Evolutionary conservation across 1,140 invertebrate genomes (phyloP).

Genomic region (Drosophila trapezifrons): DNA sequence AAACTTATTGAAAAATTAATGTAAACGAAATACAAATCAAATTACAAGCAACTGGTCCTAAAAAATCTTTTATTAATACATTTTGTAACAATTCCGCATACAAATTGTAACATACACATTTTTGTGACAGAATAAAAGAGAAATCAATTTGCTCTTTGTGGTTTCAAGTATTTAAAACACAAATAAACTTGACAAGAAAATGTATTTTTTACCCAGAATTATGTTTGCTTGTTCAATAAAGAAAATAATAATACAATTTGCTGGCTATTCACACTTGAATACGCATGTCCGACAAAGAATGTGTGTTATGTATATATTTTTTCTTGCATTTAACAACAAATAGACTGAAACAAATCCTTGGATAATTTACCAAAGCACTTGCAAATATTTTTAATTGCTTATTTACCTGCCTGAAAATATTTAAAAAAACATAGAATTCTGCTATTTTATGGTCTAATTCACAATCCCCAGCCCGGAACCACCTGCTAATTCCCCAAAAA

Average conservation of each 20-base stretch:
- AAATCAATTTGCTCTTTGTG: not conserved
- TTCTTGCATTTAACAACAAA: no score
- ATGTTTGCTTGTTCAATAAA: not conserved
- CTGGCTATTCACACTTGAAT: not conserved
- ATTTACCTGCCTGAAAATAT: slow-evolving; percentile 2
- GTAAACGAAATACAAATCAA: no score
- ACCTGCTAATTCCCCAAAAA: not conserved
- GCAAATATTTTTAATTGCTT: slow-evolving; percentile 5
- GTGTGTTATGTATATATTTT: not conserved
- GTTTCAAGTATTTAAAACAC: not conserved
- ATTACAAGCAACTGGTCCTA: not conserved
- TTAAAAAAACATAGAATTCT: no score
- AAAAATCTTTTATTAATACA: not conserved
- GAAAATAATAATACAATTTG: not conserved
- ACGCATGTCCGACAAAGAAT: not conserved
- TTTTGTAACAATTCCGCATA: not conserved
- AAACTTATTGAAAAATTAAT: no score
- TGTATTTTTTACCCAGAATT: not conserved
- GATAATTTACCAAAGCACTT: not conserved
- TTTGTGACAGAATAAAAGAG: not conserved
- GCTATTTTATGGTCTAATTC: not conserved
- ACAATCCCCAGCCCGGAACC: no score
- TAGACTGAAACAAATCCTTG: not conserved
- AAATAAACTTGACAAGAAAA: not conserved
- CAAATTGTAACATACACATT: not conserved